A percentile compares a stretch with the other conserved stretches of the same genome.
Evolutionary conservation across 1,140 invertebrate species (phyloP).

Genomic region (Eulimnadia texana): DNA sequence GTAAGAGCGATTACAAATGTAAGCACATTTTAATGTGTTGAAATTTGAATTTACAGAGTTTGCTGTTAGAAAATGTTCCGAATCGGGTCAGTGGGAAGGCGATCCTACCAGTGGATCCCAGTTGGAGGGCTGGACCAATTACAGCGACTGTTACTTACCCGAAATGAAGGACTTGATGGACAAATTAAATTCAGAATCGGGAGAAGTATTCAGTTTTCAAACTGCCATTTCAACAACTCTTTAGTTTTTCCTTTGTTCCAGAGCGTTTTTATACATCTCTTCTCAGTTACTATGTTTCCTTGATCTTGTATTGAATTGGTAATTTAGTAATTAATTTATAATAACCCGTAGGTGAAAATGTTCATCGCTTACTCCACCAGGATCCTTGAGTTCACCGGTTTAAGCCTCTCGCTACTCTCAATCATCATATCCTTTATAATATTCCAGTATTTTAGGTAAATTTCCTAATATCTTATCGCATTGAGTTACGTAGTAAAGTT

Average conservation of each 20-base stretch:
- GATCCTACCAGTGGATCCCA: slow-evolving; percentile 25
- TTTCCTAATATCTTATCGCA: background rate
- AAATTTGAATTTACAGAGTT: slow-evolving; percentile 38
- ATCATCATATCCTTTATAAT: slow-evolving; percentile 58
- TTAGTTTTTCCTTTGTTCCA: background rate
- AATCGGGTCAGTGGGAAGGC: slow-evolving; percentile 55
- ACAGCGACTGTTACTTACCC: slow-evolving; percentile 61
- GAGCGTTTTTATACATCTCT: no score
- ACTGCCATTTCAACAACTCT: background rate
- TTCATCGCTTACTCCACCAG: slow-evolving; percentile 58
- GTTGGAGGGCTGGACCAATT: slow-evolving; percentile 65
- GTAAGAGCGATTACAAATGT: no score
- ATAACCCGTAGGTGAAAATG: slow-evolving; percentile 37
- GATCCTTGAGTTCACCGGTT: slow-evolving; percentile 63
- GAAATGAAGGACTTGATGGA: slow-evolving; percentile 48
- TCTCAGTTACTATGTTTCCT: no score
- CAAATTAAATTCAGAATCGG: slow-evolving; percentile 41
- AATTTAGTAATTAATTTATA: no score
- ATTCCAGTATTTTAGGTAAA: slow-evolving; percentile 64
- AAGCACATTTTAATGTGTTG: no score
- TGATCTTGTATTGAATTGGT: no score
- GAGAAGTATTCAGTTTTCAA: slow-evolving; percentile 23
- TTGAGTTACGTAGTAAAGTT: no score
- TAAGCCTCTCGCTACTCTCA: slow-evolving; percentile 59
- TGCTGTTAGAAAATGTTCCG: slow-evolving; percentile 54